Base-by-base conservation (phyloP, 1,140 invertebrate species). In the Drosophila rhopaloa region DNA sequence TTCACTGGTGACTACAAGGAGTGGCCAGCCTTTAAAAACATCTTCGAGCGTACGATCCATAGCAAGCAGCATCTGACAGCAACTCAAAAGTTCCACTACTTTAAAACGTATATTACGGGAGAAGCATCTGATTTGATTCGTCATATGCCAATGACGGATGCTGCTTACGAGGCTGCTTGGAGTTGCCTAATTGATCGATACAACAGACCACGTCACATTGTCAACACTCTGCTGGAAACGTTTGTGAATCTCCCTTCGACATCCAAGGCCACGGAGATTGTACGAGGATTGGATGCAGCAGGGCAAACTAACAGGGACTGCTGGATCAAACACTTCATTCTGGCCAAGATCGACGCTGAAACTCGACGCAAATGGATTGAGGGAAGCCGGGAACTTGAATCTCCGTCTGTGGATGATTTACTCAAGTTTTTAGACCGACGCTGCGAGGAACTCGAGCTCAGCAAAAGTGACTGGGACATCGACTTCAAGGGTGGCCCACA, bases 281-380 rank as follows among this genome's bases (percentile, higher is more conserved):
- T 27, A 27, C 40, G 19, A 10, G 24, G n/a, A 8, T 9, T 37
- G 24, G n/a, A 51, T 51, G n/a, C 50, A 29, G n/a, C 14, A 14
- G 50, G 50, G n/a, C 11, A 51, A 51, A 51, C 50, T 8, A 37
- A 32, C 9, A 13, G 50, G n/a, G 50, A 51, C 50, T 51, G 50
- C 8, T 51, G 50, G 50, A 37, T 27, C 2, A 41, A 14, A 7
- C n/a, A 41, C n/a, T 47, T 47, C 11, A 27, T 47, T 27, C 46
- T 37, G 29, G 32, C 14, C n/a, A 29, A 51, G 8, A 32, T 14
- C 13, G 32, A 29, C 29, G 29, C 29, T 7, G 29, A 32, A 32
- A 6, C 29, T 32, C 29, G 29, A 7, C 29, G 29, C 29, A 32
- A 32, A 32, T 32, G 29, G 7, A 32, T 32, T 32, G 29, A 32